Conservation (phyloP, 37 sponge, comb jelly and placozoan genomes). For the Oopsacas minuta region DNA sequence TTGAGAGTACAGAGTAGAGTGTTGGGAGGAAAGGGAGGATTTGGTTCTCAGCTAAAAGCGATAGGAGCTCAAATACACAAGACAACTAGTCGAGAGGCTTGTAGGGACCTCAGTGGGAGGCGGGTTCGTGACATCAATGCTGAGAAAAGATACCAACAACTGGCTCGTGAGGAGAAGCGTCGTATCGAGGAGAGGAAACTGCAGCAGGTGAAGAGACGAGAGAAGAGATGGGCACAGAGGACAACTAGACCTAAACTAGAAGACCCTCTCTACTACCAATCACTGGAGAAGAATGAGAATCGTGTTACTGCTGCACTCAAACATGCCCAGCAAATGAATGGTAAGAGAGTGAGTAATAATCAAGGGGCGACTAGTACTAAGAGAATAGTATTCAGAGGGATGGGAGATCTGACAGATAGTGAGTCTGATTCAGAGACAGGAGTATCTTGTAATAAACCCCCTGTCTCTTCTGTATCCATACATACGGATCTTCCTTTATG, state of each 20-base stretch:
- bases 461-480: neutral
- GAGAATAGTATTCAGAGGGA: neutral
- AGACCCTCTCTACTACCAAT: neutral
- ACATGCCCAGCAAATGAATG: neutral
- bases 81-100: slow-evolving; percentile 74
- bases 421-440: neutral
- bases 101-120: slow-evolving; percentile 88
- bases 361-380: neutral
- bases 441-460: neutral
- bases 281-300: neutral
- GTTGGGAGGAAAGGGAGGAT: slow-evolving; percentile 34
- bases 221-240: slow-evolving; percentile 6
- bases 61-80: slow-evolving; percentile 76
- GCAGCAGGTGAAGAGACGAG: neutral
- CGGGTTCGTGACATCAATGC: slow-evolving; percentile 81
- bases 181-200: neutral
- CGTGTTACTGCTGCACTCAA: neutral
- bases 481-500: neutral
- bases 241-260: neutral
- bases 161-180: slow-evolving; percentile 5
- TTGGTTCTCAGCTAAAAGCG: slow-evolving; percentile 92
- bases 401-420: neutral
- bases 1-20: neutral
- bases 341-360: neutral
- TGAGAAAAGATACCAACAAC: slow-evolving; percentile 37